These are phyloP conservation scores for Ophonus ardosiacus DNA, from an alignment of 2,888 invertebrate genomes.

Conservation along the genomic window DNA sequence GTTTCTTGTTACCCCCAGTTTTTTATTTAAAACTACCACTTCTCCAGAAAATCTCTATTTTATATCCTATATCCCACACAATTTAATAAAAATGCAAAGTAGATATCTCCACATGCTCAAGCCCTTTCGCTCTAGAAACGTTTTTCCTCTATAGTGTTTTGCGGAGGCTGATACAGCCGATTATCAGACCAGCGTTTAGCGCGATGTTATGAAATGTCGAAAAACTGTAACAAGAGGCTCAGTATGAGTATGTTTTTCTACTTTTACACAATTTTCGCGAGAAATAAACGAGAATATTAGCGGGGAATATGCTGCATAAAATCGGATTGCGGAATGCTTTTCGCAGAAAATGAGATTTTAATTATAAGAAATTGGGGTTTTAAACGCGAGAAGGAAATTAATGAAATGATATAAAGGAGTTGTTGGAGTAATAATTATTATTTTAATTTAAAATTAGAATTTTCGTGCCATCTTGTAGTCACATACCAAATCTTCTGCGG, in stretches of 20 bases:
- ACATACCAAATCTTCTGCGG: no score
- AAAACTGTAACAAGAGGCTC: not conserved
- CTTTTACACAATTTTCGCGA: not conserved
- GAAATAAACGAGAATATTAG: not conserved
- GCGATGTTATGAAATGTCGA: not conserved
- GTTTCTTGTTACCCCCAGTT: no score
- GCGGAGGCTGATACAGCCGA: not conserved
- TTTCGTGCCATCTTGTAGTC: no score
- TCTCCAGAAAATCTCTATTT: not conserved
- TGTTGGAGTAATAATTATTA: no score
- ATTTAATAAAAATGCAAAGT: slow-evolving; percentile 38
- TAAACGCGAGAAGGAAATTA: not conserved
- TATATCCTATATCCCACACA: not conserved
- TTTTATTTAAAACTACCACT: not conserved
- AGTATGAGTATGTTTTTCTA: not conserved
- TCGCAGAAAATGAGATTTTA: not conserved
- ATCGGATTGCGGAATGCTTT: not conserved
- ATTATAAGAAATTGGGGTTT: not conserved
- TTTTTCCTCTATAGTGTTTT: not conserved
- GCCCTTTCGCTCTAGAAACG: not conserved
- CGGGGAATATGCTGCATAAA: not conserved
- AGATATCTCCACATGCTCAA: slow-evolving; percentile 16
- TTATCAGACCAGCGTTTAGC: slow-evolving; percentile 3
- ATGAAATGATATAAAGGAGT: not conserved
- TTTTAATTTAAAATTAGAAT: no score